Evolutionary conservation across 37 sponge, comb jelly and placozoan genomes (phyloP).

Genomic region (Chondrilla cf. caribensis): DNA sequence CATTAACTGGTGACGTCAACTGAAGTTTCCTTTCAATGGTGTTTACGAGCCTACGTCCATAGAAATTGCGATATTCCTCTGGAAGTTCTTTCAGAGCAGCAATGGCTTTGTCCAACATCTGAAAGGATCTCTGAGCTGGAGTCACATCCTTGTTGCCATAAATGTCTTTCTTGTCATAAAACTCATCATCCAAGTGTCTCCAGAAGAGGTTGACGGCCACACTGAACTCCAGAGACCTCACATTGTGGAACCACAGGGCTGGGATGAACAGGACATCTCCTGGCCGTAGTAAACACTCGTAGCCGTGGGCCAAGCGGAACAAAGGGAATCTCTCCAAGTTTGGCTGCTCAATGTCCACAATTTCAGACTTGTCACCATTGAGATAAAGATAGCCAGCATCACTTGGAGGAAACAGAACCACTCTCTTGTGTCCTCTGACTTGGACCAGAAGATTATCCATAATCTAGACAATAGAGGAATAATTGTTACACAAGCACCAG

Average conservation of each 20-base stretch:
- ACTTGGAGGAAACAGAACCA: conserved; percentile 72
- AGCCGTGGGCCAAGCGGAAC: conserved; percentile 42
- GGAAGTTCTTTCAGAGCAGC: conserved; percentile 69
- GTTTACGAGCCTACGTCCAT: conserved; percentile 51
- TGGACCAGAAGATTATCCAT: conserved; percentile 97
- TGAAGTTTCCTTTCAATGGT: conserved; percentile 7
- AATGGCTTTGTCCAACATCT: conserved; percentile 69
- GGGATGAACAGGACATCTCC: conserved; percentile 94
- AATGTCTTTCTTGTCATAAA: conserved; percentile 76
- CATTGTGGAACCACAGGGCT: conserved; percentile 97
- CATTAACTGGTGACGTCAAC: too few species aligned
- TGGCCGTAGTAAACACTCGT: conserved; percentile 56
- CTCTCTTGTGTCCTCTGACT: conserved; percentile 74
- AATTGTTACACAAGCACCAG: too few species aligned
- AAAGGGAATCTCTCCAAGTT: conserved; percentile 69
- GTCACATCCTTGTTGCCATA: conserved; percentile 89
- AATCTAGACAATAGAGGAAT: conserved; percentile 41
- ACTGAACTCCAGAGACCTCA: conserved; percentile 66
- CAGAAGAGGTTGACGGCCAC: conserved; percentile 92
- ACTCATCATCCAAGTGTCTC: conserved; percentile 60
- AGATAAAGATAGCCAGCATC: conserved; percentile 77
- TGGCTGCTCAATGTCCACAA: conserved; percentile 77
- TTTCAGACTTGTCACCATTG: conserved; percentile 79
- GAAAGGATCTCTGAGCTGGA: conserved; percentile 77
- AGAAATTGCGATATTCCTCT: conserved; percentile 77